These are phyloP conservation scores for Porphyrio hochstetteri DNA, from an alignment of 2,113 vertebrate genomes.

Conservation along the genomic window DNA sequence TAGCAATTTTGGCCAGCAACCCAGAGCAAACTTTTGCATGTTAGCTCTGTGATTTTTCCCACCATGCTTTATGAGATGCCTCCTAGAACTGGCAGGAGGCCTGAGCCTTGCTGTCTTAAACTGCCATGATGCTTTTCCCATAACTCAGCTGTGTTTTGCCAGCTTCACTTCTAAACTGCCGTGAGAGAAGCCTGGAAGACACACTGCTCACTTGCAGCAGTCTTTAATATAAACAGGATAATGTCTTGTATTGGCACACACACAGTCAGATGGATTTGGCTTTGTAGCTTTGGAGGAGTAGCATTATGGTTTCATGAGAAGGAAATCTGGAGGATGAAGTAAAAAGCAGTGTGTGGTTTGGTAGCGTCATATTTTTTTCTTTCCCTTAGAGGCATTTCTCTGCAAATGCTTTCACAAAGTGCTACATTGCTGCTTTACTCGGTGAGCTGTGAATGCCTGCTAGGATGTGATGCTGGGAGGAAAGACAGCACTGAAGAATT, in stretches of 20 bases:
- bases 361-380: rapidly evolving
- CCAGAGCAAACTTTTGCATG: neutral
- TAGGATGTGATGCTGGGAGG: neutral
- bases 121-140: neutral
- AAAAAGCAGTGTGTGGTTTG: neutral
- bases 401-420: neutral
- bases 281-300: neutral
- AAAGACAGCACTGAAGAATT: neutral
- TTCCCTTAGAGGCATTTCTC: neutral
- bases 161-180: constrained; percentile 23
- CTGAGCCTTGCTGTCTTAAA: neutral
- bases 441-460: neutral
- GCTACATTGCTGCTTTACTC: neutral
- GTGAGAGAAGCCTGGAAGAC: constrained; percentile 46
- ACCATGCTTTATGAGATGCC: neutral
- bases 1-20: neutral
- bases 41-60: constrained; percentile 18
- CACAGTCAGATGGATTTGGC: constrained; percentile 19
- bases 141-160: constrained; percentile 40
- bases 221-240: constrained; percentile 3
- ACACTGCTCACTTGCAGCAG: constrained; percentile 46
- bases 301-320: neutral
- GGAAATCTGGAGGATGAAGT: neutral
- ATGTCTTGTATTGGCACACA: neutral
- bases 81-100: constrained; percentile 19